Base-by-base conservation (phyloP, 2,888 invertebrate genomes). In the Epinotia demarniana region DNA sequence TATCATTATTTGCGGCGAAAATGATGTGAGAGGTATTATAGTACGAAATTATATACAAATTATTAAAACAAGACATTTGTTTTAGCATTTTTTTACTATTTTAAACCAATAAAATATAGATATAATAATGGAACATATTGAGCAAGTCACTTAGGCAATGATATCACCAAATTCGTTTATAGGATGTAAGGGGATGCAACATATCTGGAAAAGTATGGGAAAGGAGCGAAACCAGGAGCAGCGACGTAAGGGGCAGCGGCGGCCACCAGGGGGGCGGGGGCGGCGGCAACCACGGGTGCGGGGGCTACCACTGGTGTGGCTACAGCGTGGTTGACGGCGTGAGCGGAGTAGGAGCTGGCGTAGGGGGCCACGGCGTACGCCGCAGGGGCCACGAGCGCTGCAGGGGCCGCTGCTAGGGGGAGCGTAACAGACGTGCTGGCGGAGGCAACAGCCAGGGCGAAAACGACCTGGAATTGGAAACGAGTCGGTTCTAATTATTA, bases 261-360 rank as follows among this genome's bases (percentile, higher is more conserved):
- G 18, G 80, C 77, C 2, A 77, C 75, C n/a, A 69, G 39, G 16
- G 79, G 79, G 16, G 80, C 77, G 13, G 81, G 90, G 79, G 94
- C 89, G 12, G 89, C 86, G 49, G 81, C 81, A 19, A 88, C 87
- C 27, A 90, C 79, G 2, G 86, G 82, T 33, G 90, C 86, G 16
- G 94, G 83, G 0, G 94, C 92, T 1, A 93, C 85, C 6, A 95
- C 94, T 0, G 97, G 97, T 12, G 96, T 94, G 33, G 97, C 96
- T 4, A 97, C 95, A 0, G 97, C 97, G 82, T 97, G 97, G 90
- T 97, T 96, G 73, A 97, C 94, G 23, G 96, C 93, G 82, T 97
- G 97, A 0, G 97, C 96, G 77, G 96, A 96, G 90, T 96, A 97
- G 16, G 96, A 96, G 81, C 95, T 95, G 71, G 97, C 97, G 81